These are phyloP conservation scores for Coelinius sp. DNA, from an alignment of 2,888 invertebrate genomes.

Conservation along the genomic window DNA sequence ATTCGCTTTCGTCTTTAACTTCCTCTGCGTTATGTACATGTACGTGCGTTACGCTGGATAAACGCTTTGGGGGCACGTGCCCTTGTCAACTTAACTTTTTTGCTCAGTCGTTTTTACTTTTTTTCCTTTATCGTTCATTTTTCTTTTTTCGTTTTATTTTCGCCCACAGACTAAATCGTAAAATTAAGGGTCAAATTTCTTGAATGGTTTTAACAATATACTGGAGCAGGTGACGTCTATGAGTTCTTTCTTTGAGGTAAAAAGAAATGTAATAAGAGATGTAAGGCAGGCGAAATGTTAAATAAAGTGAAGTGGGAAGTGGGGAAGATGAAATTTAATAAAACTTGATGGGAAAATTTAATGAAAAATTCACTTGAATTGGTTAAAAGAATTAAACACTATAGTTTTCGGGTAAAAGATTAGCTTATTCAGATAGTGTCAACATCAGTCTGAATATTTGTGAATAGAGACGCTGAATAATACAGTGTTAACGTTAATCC, in stretches of 20 bases:
- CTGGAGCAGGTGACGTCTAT: slow-evolving; percentile 45
- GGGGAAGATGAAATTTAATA: background rate
- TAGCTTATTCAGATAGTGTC: slow-evolving; percentile 28
- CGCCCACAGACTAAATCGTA: slow-evolving; percentile 50
- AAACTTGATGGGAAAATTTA: background rate
- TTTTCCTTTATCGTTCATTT: slow-evolving; percentile 1
- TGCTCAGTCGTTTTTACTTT: slow-evolving; percentile 27
- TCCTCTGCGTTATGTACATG: slow-evolving; percentile 16
- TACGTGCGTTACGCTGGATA: slow-evolving; percentile 39
- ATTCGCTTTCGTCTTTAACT: slow-evolving; percentile 25
- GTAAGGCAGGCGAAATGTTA: slow-evolving; percentile 3
- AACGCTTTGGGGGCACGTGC: slow-evolving; percentile 45
- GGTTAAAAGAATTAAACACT: background rate
- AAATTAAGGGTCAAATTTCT: slow-evolving; percentile 59
- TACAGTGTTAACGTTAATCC: slow-evolving; percentile 15
- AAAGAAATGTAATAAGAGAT: slow-evolving; percentile 25
- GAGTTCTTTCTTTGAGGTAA: slow-evolving; percentile 34
- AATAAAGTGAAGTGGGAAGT: background rate
- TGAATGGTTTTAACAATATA: slow-evolving; percentile 35
- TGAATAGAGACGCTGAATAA: slow-evolving; percentile 1
- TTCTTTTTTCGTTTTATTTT: background rate
- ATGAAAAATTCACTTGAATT: slow-evolving; percentile 6
- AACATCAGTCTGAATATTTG: slow-evolving; percentile 18
- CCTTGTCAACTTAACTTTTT: slow-evolving; percentile 30
- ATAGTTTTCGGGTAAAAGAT: background rate